These are phyloP conservation scores for Drosophila fungiperda DNA, from an alignment of 2,888 invertebrate genomes.

Conservation along the genomic window DNA sequence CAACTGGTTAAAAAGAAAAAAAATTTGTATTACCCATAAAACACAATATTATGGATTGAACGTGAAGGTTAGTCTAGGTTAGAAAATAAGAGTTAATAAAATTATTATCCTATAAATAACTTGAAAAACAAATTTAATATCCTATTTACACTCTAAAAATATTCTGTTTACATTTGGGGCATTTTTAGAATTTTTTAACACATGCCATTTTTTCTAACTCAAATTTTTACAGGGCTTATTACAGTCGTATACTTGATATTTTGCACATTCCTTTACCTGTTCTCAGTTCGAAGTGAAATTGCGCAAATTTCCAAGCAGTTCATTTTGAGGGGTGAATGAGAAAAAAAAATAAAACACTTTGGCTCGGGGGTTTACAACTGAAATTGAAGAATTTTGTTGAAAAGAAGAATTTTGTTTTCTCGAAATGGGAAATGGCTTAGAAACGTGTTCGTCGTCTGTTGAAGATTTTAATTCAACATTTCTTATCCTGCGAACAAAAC, in stretches of 20 bases:
- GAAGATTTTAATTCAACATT: conserved; percentile 29
- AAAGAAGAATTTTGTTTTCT: conserved; percentile 38
- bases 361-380: neutral
- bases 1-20: conserved; percentile 31
- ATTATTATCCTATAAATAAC: neutral
- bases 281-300: conserved; percentile 31
- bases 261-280: neutral
- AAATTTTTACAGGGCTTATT: conserved; percentile 1
- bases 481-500: neutral
- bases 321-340: conserved; percentile 31
- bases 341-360: neutral
- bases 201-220: neutral
- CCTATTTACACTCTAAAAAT: neutral
- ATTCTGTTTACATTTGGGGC: neutral
- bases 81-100: neutral
- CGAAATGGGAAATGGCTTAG: conserved; percentile 33
- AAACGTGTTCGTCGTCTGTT: conserved; percentile 10
- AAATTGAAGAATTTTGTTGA: conserved; percentile 46
- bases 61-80: neutral
- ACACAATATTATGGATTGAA: neutral
- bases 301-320: conserved; percentile 49
- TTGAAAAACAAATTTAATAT: neutral
- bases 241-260: conserved; percentile 6
- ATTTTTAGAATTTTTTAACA: neutral
- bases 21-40: conserved; percentile 7